Base-by-base conservation (phyloP, 2,797 vertebrate genomes). In the Sebastes diploproa region DNA sequence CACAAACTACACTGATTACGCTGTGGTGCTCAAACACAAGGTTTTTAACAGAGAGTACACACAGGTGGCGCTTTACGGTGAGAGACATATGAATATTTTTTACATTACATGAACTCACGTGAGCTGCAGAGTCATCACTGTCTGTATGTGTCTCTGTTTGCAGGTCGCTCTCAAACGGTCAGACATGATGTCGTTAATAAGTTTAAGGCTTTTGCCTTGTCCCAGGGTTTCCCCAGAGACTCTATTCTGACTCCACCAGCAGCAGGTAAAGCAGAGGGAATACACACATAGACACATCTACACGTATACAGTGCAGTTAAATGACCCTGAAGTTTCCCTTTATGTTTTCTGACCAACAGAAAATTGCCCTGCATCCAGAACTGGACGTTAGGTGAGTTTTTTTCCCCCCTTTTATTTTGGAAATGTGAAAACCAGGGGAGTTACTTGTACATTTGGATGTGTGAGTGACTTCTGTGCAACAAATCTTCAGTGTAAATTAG, bases 41-140 rank as follows among this genome's bases (percentile, higher is more conserved):
- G 94, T 93, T 50, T 95, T 95, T 58, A 78, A 95, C 82, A 90
- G 89, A 74, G 95, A 96, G 72, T 96, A 93, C 87, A 95, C 95
- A 27, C 96, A 96, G 72, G 94, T 95, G 85, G 94, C 95, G 1
- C 95, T 96, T 61, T 96, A 96, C 20, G 94, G 96, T 96, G 77
- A 94, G 94, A 69, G 10, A 25, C 50, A 61, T n/a, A 20, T 9
- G 36, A 2, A 29, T 23, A 80, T 18, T 4, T 25, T 27, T 27
- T 18, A 54, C 18, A 23, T 54, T 13, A 38, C 3, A 18, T 56
- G 4, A 32, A 3, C 63, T 36, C 29, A 16, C 1, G 22, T n/a
- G 3, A 25, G 11, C 11, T 65, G 3, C 14, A 10, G 27, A 27
- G 9, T 50, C 36, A 29, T 12, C 25, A 27, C 34, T 7, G 4